Conservation (phyloP, 37 sponge, comb jelly and placozoan genomes). For the Theonella swinhoei region DNA sequence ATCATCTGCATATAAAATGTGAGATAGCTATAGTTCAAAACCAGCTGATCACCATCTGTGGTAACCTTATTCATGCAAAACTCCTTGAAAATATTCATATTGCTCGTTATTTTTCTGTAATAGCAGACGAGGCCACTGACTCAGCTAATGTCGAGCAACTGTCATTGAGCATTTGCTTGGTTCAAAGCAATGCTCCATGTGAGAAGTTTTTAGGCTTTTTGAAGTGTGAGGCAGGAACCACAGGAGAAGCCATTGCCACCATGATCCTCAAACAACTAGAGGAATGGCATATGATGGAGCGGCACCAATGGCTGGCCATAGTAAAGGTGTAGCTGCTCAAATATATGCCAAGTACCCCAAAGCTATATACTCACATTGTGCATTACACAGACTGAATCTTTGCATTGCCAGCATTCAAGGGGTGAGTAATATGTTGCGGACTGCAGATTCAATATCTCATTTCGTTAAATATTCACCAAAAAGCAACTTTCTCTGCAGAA, state of each 20-base stretch:
- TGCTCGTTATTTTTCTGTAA: constrained; percentile 30
- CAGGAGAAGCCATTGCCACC: constrained; percentile 39
- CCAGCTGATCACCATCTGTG: constrained; percentile 55
- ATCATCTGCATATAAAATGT: no score
- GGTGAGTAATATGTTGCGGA: no score
- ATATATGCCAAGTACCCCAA: no score
- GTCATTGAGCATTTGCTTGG: constrained; percentile 33
- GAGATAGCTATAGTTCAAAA: constrained; percentile 62
- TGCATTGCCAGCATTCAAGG: no score
- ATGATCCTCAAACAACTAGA: constrained; percentile 13
- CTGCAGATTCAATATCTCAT: no score
- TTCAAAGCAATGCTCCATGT: constrained; percentile 15
- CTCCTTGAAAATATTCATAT: constrained; percentile 23
- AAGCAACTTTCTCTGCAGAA: no score
- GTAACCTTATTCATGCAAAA: constrained; percentile 36
- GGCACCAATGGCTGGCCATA: no score
- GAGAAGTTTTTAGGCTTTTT: constrained; percentile 41
- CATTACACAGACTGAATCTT: no score
- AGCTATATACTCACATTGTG: no score
- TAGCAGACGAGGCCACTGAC: constrained; percentile 62
- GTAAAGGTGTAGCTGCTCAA: no score
- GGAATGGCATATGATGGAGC: no score
- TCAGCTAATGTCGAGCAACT: constrained; percentile 50
- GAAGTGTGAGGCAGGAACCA: constrained; percentile 18
- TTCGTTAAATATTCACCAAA: no score